Evolutionary conservation across 2,113 vertebrate species (phyloP).

Genomic region (Nibea albiflora): DNA sequence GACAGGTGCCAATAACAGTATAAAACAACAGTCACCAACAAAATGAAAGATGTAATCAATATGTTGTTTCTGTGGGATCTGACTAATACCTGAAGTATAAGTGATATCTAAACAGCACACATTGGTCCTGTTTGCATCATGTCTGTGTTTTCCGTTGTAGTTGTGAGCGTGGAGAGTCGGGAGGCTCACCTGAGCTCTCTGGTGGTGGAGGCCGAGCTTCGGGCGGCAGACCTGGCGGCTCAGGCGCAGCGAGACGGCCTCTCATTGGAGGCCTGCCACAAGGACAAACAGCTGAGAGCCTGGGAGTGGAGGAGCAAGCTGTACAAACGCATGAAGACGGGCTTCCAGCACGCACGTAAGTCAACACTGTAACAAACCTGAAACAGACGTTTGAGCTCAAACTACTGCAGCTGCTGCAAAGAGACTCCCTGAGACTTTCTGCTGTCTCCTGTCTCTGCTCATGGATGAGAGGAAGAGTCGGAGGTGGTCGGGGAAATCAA

Average conservation of each 20-base stretch:
- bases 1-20: too few relatives aligned
- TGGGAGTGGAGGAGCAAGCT: slow-evolving; percentile 96
- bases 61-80: too few relatives aligned
- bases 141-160: slow-evolving; percentile 67
- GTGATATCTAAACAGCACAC: too few relatives aligned
- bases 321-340: slow-evolving; percentile 92
- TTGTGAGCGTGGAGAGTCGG: slow-evolving; percentile 89
- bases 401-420: too few relatives aligned
- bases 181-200: slow-evolving; percentile 86
- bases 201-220: slow-evolving; percentile 91
- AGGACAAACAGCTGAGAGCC: slow-evolving; percentile 91
- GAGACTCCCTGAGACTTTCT: not conserved
- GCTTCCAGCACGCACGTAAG: slow-evolving; percentile 94
- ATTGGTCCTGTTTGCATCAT: not conserved
- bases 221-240: slow-evolving; percentile 86
- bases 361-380: slow-evolving; percentile 12
- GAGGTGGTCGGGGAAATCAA: not conserved
- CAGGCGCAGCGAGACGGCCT: slow-evolving; percentile 87
- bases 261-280: slow-evolving; percentile 87
- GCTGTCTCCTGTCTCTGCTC: too few relatives aligned
- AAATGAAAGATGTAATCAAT: too few relatives aligned
- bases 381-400: too few relatives aligned
- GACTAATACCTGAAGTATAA: too few relatives aligned
- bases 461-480: not conserved
- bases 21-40: too few relatives aligned